Conservation (phyloP, 2,888 invertebrate species). For the Eupithecia inturbata region DNA sequence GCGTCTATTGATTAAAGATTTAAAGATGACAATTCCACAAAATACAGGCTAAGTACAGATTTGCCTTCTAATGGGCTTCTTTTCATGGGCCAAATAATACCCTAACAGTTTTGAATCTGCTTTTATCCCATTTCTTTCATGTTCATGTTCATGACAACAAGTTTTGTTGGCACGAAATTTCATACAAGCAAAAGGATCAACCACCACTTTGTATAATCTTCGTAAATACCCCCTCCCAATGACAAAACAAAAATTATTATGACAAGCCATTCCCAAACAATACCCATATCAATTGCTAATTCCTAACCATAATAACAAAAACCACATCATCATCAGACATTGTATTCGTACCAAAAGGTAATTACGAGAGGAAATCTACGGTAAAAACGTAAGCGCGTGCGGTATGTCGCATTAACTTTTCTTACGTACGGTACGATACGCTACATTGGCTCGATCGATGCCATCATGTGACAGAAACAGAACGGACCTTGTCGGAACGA, state of each 20-base stretch:
- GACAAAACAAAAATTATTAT: background rate
- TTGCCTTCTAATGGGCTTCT: background rate
- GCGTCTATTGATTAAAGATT: background rate
- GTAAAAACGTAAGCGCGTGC: constrained; percentile 36
- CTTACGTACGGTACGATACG: constrained; percentile 27
- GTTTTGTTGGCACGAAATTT: background rate
- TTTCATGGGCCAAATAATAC: too few species aligned
- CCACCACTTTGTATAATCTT: background rate
- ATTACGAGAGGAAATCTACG: constrained; percentile 32
- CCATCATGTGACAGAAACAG: constrained; percentile 1
- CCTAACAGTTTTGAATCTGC: too few species aligned
- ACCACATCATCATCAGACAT: constrained; percentile 21
- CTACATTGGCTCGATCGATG: constrained; percentile 21
- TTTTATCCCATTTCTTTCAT: too few species aligned
- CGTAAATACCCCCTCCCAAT: background rate
- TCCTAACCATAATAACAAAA: constrained; percentile 3
- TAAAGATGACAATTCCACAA: background rate
- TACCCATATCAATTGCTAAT: background rate
- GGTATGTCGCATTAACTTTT: constrained; percentile 37
- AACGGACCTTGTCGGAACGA: constrained; percentile 30
- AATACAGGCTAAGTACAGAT: background rate
- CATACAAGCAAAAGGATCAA: background rate
- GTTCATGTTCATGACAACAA: background rate
- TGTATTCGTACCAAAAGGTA: constrained; percentile 21
- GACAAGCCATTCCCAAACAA: constrained; percentile 7